Conservation (phyloP, 2,888 invertebrate species). For the Drepana falcataria region DNA sequence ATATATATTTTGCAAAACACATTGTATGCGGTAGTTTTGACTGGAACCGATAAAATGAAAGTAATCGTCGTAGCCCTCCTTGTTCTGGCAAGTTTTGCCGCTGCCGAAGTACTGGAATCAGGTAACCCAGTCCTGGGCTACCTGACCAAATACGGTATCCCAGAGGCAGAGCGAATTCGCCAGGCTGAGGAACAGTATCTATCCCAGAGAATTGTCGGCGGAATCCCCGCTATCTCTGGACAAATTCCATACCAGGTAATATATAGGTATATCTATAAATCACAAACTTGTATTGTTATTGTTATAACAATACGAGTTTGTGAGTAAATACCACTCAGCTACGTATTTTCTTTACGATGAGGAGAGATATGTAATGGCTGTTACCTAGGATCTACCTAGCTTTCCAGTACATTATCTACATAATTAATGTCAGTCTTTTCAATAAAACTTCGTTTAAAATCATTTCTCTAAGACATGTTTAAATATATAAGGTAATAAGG, state of each 20-base stretch:
- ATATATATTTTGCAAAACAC: background rate
- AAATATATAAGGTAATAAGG: too few relatives aligned
- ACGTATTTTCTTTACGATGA: too few relatives aligned
- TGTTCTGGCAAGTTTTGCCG: conserved; percentile 14
- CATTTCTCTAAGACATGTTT: too few relatives aligned
- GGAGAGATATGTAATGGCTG: too few relatives aligned
- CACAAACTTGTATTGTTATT: too few relatives aligned
- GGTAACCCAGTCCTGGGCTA: conserved; percentile 35
- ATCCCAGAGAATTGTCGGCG: conserved; percentile 41
- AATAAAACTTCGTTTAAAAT: too few relatives aligned
- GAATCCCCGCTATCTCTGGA: conserved; percentile 28
- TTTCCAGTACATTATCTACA: too few relatives aligned
- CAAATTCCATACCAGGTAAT: conserved; percentile 45
- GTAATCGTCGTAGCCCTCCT: conserved; percentile 12
- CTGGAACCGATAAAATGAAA: conserved; percentile 16
- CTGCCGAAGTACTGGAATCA: conserved; percentile 10
- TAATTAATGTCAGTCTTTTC: too few relatives aligned
- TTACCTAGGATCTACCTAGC: too few relatives aligned
- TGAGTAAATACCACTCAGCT: too few relatives aligned
- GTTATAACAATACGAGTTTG: too few relatives aligned
- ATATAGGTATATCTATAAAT: too few relatives aligned
- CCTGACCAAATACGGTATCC: conserved; percentile 33
- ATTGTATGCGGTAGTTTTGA: background rate
- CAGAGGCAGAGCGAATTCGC: conserved; percentile 35
- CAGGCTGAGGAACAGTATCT: conserved; percentile 34